Evolutionary conservation across 2,888 invertebrate species (phyloP), one percentile per base, ranked within the genome.

Genomic region (Myopa testacea): DNA sequence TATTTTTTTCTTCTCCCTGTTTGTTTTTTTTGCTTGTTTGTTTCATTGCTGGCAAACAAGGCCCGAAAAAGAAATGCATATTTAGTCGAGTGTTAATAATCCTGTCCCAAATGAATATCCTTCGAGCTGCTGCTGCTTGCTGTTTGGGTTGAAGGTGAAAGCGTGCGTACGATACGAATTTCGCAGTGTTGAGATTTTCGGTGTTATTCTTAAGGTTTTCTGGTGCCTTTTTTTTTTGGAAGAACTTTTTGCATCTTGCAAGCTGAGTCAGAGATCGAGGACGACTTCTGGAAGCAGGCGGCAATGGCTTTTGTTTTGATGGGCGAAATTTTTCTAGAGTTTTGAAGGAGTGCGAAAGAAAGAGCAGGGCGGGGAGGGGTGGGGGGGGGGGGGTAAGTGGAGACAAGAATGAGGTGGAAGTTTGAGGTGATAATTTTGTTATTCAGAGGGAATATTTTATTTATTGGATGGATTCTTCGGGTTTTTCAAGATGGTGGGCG

Each of bases 1-100:
- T 45, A 45, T 45, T 45, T 45, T 40, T 45, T 45, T 10, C 19
- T 62, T n/a, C 58, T 62, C 26, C 19, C 2, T 65, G 14, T 38
- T 10, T 38, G 38, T 34, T 16, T 65, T 37, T 58, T 71, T 72
- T 72, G 40, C 65, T 72, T 40, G 67, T 34, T 26, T 50, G n/a
- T 50, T 73, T 19, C n/a, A 4, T 34, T 40, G 45, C 70, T 45
- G 26, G 26, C 55, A 50, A 65, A 75, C 65, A 75, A 65, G 74
- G 34, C 68, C 19, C 26, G 70, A 78, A 71, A 84, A 86, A 87
- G 86, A 86, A 87, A 86, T 86, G 86, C 86, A 88, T 88, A 88
- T 88, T 88, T 85, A 88, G 88, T 88, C 88, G 84, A 88, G 88
- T 88, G 88, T 88, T 88, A 88, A 87, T 88, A 88, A 88, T 87